These are phyloP conservation scores for Desmophyllum pertusum DNA, from an alignment of 92 coral and sea anemone species.

Conservation along the genomic window DNA sequence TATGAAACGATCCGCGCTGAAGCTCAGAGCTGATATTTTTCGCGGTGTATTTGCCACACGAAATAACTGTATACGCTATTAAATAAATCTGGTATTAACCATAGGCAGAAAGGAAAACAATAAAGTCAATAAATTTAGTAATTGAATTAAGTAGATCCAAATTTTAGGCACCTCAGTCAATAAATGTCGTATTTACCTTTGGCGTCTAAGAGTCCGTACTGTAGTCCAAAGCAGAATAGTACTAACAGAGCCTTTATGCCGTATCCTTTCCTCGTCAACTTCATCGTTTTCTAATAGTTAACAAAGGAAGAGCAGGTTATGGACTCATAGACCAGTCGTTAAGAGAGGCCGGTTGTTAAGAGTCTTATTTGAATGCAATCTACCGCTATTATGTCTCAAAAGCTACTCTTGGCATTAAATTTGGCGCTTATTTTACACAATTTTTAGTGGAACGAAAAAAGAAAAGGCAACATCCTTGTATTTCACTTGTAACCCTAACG, in stretches of 20 bases:
- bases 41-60: neutral
- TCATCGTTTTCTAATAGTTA: constrained; percentile 20
- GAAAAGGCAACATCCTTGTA: neutral
- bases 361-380: neutral
- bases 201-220: constrained; percentile 20
- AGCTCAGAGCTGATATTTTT: neutral
- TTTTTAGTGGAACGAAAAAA: neutral
- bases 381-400: neutral
- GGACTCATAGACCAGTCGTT: constrained; percentile 25
- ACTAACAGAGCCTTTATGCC: constrained; percentile 28
- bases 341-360: neutral
- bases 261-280: constrained; percentile 24
- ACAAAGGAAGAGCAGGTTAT: constrained; percentile 32
- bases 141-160: constrained; percentile 1
- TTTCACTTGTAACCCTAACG: neutral
- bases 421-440: neutral
- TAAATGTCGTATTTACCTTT: constrained; percentile 34
- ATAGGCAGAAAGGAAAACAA: neutral
- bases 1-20: neutral
- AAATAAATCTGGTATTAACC: neutral
- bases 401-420: neutral
- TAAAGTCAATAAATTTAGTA: neutral
- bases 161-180: neutral
- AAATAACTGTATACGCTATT: neutral
- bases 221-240: constrained; percentile 18